Evolutionary conservation across 2,888 invertebrate genomes (phyloP).

Genomic region (Brassicogethes aeneus): DNA sequence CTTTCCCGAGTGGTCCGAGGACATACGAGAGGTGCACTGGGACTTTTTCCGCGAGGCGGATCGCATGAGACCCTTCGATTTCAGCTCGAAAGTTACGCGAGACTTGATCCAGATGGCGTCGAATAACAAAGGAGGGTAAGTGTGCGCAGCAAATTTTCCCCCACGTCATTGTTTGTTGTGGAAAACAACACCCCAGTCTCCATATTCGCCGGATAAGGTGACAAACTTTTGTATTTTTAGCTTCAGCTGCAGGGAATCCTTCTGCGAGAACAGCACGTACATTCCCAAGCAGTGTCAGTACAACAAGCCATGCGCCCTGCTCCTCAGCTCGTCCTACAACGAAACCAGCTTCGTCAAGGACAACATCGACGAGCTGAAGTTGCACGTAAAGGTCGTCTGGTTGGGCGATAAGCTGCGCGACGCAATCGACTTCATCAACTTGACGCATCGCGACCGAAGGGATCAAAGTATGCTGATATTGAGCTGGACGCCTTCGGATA

Average conservation of each 20-base stretch:
- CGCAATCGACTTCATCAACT: conserved; percentile 36
- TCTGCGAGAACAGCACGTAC: conserved; percentile 48
- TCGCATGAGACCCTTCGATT: conserved; percentile 43
- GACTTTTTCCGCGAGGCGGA: conserved; percentile 43
- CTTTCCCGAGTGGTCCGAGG: conserved; percentile 26
- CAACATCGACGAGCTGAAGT: conserved; percentile 50
- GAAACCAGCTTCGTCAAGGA: conserved; percentile 48
- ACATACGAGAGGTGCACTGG: conserved; percentile 42
- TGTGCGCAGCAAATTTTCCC: conserved; percentile 2
- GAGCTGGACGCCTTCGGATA: conserved; percentile 58
- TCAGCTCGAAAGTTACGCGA: conserved; percentile 31
- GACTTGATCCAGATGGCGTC: conserved; percentile 14
- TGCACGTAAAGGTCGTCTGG: conserved; percentile 62
- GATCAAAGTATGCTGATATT: conserved; percentile 46
- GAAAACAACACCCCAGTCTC: no score
- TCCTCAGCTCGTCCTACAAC: conserved; percentile 44
- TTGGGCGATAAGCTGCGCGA: conserved; percentile 50
- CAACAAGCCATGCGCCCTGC: conserved; percentile 37
- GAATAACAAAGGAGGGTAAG: conserved; percentile 10
- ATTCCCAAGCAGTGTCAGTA: conserved; percentile 49
- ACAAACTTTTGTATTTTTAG: conserved; percentile 30
- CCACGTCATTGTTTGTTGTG: conserved; percentile 7
- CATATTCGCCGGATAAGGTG: no score
- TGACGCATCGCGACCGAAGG: conserved; percentile 23
- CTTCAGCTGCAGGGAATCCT: conserved; percentile 41